A percentile compares a stretch with the other conserved stretches of the same genome.
Conservation (phyloP, 1,140 invertebrate species). For the Metaphire vulgaris region DNA sequence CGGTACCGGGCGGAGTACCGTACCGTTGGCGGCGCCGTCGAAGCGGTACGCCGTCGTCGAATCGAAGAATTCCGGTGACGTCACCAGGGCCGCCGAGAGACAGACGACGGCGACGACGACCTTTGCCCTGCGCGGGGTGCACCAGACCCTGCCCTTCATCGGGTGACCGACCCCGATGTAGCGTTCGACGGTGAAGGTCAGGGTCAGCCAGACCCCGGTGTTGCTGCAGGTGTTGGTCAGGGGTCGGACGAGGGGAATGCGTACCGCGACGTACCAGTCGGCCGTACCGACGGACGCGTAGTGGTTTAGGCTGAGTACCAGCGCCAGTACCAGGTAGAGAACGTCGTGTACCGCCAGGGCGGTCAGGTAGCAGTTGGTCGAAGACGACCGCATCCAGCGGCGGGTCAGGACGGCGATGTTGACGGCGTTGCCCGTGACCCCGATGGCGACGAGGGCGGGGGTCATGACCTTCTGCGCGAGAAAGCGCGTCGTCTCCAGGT, state of each 20-base stretch:
- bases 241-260: constrained; percentile 56
- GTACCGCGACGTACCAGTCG: not conserved
- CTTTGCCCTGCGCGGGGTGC: constrained; percentile 38
- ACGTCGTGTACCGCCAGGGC: constrained; percentile 67
- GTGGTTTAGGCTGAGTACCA: constrained; percentile 60
- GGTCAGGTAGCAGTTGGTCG: constrained; percentile 67
- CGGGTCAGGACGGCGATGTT: constrained; percentile 60
- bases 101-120: constrained; percentile 59
- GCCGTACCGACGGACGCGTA: constrained; percentile 43
- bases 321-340: constrained; percentile 62
- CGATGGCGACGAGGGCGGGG: constrained; percentile 36
- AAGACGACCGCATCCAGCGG: constrained; percentile 62
- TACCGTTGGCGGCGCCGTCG: not conserved
- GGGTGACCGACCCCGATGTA: constrained; percentile 72
- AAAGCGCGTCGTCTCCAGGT: constrained; percentile 25
- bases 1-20: not conserved
- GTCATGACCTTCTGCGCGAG: constrained; percentile 36
- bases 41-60: not conserved
- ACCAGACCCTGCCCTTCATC: constrained; percentile 63
- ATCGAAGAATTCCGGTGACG: constrained; percentile 64
- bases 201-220: constrained; percentile 67
- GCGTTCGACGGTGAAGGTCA: constrained; percentile 69
- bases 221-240: constrained; percentile 62
- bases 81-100: constrained; percentile 58
- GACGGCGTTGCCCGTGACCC: constrained; percentile 38